phyloP scores from a whole-genome alignment of 2,113 vertebrate species.

The Morone chrysops region DNA sequence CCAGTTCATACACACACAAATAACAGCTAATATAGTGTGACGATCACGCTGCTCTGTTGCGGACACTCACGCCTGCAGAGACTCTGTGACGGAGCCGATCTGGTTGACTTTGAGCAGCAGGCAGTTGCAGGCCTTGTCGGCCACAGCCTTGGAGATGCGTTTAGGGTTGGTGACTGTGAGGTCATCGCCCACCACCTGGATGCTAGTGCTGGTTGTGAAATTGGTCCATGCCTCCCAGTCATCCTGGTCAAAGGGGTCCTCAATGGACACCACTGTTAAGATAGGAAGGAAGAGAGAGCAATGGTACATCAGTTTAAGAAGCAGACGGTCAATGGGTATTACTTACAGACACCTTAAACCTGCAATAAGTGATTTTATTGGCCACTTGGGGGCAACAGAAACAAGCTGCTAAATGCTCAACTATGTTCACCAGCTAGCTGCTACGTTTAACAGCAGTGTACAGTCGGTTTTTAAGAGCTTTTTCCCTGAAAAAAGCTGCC shows the following conservation, averaged over 20 bases:
- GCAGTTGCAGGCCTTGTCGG: constrained; percentile 95
- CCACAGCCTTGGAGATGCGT: constrained; percentile 92
- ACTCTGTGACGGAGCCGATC: constrained; percentile 97
- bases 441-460: not conserved
- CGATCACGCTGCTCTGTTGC: not conserved
- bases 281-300: not conserved
- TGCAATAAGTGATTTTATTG: not conserved
- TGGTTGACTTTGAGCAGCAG: constrained; percentile 99
- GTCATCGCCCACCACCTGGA: constrained; percentile 98
- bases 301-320: not conserved
- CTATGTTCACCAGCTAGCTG: not conserved
- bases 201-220: constrained; percentile 89
- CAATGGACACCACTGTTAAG: constrained; percentile 94
- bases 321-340: not conserved
- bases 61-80: constrained; percentile 93
- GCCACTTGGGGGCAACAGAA: constrained; percentile 46
- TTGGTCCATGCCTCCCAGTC: constrained; percentile 96
- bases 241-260: constrained; percentile 99
- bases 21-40: not conserved
- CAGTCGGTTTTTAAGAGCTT: not conserved
- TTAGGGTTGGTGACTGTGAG: constrained; percentile 98
- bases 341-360: not conserved
- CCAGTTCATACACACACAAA: not conserved
- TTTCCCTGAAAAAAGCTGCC: not conserved
- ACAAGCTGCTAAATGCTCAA: not conserved